Conservation (phyloP, 2,797 vertebrate species). For the Hirundo rustica region DNA sequence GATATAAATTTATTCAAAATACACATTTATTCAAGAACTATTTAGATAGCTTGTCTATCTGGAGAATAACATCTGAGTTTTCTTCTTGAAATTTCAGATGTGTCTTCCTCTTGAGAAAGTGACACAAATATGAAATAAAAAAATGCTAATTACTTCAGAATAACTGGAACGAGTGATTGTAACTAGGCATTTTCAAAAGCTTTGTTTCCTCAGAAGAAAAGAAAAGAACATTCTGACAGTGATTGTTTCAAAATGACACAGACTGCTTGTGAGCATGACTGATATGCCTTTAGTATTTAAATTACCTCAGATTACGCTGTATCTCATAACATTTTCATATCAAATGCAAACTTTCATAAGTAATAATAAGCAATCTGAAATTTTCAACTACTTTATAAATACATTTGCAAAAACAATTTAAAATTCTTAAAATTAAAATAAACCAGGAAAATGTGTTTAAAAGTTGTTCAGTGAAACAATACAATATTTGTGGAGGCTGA, state of each 20-base stretch:
- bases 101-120: background rate
- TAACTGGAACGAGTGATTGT: conserved; percentile 7
- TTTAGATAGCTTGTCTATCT: background rate
- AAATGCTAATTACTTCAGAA: conserved; percentile 13
- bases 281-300: conserved; percentile 35
- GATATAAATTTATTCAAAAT: background rate
- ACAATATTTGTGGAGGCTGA: background rate
- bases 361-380: background rate
- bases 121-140: background rate
- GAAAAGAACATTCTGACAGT: conserved; percentile 34
- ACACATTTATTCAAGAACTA: background rate
- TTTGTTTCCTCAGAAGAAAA: conserved; percentile 25
- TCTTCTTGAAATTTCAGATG: background rate
- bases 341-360: background rate
- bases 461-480: background rate
- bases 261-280: background rate
- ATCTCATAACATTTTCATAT: background rate
- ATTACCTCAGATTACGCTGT: conserved; percentile 2
- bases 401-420: background rate
- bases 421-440: background rate
- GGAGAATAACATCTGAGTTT: background rate
- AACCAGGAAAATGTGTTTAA: background rate
- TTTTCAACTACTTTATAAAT: background rate
- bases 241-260: conserved; percentile 31
- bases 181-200: conserved; percentile 27